Base-by-base conservation (phyloP, 2,113 vertebrate genomes). In the Connochaetes taurinus region DNA sequence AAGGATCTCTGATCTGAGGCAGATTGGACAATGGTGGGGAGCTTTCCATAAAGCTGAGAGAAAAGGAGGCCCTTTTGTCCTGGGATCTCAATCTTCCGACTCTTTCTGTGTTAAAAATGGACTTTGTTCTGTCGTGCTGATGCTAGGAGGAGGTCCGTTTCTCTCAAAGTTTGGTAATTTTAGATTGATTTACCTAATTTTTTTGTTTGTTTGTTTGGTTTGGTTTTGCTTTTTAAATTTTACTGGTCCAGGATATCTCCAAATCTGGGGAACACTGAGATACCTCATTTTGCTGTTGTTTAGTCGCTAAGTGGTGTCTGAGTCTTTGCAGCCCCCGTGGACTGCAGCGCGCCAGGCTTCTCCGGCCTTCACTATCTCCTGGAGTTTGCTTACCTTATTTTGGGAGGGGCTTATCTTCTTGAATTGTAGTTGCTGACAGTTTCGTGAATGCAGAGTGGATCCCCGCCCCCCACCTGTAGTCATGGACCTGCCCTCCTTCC, bases 391-490 rank as follows among this genome's bases (percentile, higher is more conserved):
- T 95, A 43, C 45, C 43, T 17, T 82, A 29, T 64, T 87, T 52
- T 50, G 21, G 1, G 25, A 60, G 6, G 84, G 25, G 15, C 33
- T 90, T 64, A 67, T 57, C 19, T 87, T 91, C 36, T 57, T 86
- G 67, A 45, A 87, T 31, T 52, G 29, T 33, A 50, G 36, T 45
- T 57, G 31, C 4, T 83, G 47, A 76, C 60, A 84, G 53, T 78
- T 78, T 36, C 40, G 0, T 43, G 40, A 81, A 36, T 31, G 29
- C 55, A 29, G 3, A 19, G 50, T 43, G 6, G 23, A 33, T 45
- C 27, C 43, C 7, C 12, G 0, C 7, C 55, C 3, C 14, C 60
- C 60, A 7, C 31, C 21, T 0, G n/a, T 29, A 17, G 6, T 84
- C 47, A 14, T 14, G 47, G 36, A 12, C 60, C 83, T 78, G 50